Percentiles rank a stretch among this genome's conserved stretches.
Evolutionary conservation across 2,888 invertebrate genomes (phyloP).

Genomic region (Dicyrtomina minuta): DNA sequence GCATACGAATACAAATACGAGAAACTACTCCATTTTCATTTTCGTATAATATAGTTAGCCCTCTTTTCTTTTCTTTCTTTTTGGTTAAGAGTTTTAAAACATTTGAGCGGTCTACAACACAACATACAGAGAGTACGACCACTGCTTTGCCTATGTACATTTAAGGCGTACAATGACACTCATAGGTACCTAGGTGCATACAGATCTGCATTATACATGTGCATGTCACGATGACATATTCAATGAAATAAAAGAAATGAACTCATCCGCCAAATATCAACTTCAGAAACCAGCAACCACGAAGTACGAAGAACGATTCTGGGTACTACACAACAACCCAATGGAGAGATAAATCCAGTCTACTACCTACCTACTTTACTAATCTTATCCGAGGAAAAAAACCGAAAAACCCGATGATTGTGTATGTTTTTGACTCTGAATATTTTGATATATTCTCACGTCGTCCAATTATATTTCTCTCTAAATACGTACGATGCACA

Average conservation of each 20-base stretch:
- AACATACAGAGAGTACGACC: too few relatives aligned
- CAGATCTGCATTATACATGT: not conserved
- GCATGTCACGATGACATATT: conserved; percentile 14
- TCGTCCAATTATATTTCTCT: conserved; percentile 27
- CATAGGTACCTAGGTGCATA: not conserved
- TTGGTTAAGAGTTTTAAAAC: too few relatives aligned
- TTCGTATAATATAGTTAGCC: too few relatives aligned
- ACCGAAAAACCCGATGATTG: conserved; percentile 30
- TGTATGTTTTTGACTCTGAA: conserved; percentile 37
- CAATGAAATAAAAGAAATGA: conserved; percentile 33
- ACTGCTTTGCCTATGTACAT: not conserved
- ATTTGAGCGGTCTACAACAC: too few relatives aligned
- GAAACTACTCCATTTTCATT: too few relatives aligned
- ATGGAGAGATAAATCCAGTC: not conserved
- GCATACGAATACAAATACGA: too few relatives aligned
- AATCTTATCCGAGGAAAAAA: conserved; percentile 18
- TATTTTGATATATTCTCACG: conserved; percentile 9
- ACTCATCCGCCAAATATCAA: conserved; percentile 31
- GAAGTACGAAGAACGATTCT: too few relatives aligned
- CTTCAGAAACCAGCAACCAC: conserved; percentile 17
- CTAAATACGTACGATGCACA: not conserved
- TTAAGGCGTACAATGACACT: not conserved
- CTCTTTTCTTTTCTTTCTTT: too few relatives aligned
- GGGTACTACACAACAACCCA: too few relatives aligned
- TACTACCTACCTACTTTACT: conserved; percentile 11